Conservation (phyloP, 2,888 invertebrate species). For the Pseudanteris insignis region DNA sequence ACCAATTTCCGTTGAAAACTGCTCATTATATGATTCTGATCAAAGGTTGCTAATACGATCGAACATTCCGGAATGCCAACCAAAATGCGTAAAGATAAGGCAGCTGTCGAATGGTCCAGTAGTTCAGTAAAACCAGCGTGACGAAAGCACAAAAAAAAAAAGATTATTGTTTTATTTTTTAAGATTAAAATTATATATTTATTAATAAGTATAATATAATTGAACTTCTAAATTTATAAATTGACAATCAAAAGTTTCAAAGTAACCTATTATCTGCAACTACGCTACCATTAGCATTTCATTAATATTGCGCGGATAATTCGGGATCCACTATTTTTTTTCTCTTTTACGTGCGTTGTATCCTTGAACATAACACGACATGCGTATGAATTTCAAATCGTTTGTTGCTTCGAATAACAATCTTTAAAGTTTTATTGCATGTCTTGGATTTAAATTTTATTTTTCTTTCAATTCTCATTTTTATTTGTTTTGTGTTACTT, state of each 20-base stretch:
- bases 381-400: slow-evolving; percentile 31
- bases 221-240: not conserved
- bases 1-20: slow-evolving; percentile 52
- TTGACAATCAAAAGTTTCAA: no score
- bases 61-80: slow-evolving; percentile 53
- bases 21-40: slow-evolving; percentile 50
- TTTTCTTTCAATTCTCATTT: not conserved
- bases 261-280: no score
- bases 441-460: no score
- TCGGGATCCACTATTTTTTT: slow-evolving; percentile 12
- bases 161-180: not conserved
- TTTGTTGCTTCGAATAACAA: not conserved
- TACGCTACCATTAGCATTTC: slow-evolving; percentile 6
- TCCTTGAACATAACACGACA: slow-evolving; percentile 21
- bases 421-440: no score
- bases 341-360: slow-evolving; percentile 25
- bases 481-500: not conserved
- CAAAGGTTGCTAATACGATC: slow-evolving; percentile 49
- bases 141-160: not conserved
- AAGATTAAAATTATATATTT: no score
- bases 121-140: not conserved
- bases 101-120: slow-evolving; percentile 1
- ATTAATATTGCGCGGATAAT: slow-evolving; percentile 10
- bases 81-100: slow-evolving; percentile 14
- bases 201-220: no score